Evolutionary conservation across 2,113 vertebrate genomes (phyloP), one percentile per base, ranked within the genome.

Genomic region (Mobula birostris): DNA sequence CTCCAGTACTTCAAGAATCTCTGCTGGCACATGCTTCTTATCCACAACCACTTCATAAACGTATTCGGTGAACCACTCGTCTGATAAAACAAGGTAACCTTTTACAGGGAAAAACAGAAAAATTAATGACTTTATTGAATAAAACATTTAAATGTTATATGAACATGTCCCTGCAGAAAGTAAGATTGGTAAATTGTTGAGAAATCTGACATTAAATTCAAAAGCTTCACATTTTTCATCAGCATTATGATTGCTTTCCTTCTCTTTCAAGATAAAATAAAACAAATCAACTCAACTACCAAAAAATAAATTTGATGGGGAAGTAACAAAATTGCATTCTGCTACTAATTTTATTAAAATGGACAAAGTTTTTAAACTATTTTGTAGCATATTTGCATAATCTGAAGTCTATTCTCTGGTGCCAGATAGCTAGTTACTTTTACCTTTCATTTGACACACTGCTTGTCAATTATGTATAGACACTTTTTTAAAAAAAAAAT

Each of bases 21-120:
- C 98, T 61, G 96, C 90, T 0, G 98, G 70, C 68, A 99, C 96
- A 5, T 97, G 96, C 95, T 96, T 98, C 97, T 96, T 98, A 96
- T 99, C 99, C 95, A 99, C 98, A 95, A 99, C 99, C 82, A 99
- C 98, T 95, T 99, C 99, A 0, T 99, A 99, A 61, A 99, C 98
- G 0, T 98, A 99, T 95, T 99, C 98, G 0, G 98, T 98, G 96
- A 99, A 99, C 99, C 99, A 99, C 9, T 99, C 98, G 0, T 99
- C 99, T 0, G 98, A 98, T 98, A 99, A 99, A 96, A 98, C 98
- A 94, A 99, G 97, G 97, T 99, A 99, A 95, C 99, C 99, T 87
- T 99, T 95, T 24, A 1, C 48, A 95, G 95, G 32, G 68, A 58
- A 68, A 70, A 94, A 66, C 63, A 66, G 24, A 56, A 61, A 79